These are phyloP conservation scores for Ennomos fuscantarius DNA, from an alignment of 2,888 invertebrate genomes.

Conservation along the genomic window DNA sequence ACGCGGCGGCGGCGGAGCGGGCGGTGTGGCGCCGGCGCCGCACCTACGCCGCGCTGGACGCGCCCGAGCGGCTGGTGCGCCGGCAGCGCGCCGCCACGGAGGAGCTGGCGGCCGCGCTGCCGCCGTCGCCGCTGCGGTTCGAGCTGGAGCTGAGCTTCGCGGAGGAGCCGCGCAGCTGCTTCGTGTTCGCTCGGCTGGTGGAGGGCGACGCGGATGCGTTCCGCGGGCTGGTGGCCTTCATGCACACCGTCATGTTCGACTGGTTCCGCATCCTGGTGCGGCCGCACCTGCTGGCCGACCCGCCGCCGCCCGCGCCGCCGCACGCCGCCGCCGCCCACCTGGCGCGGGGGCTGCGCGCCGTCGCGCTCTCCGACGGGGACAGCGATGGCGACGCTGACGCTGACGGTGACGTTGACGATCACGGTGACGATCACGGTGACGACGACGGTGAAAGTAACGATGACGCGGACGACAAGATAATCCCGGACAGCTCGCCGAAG, in stretches of 20 bases:
- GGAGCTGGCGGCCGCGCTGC: not conserved
- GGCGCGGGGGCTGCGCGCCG: not conserved
- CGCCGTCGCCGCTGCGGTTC: constrained; percentile 48
- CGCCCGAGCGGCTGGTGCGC: constrained; percentile 20
- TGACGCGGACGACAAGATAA: no score
- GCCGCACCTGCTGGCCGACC: constrained; percentile 35
- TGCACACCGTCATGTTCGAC: constrained; percentile 48
- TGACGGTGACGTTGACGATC: not conserved
- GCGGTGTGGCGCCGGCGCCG: constrained; percentile 56
- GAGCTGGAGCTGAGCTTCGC: constrained; percentile 49
- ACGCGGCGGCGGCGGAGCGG: constrained; percentile 42
- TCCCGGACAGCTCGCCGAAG: constrained; percentile 4
- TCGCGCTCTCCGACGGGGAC: not conserved
- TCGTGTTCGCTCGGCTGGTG: constrained; percentile 41
- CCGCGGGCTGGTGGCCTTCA: constrained; percentile 62
- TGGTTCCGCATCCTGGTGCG: constrained; percentile 56
- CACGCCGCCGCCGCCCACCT: no score
- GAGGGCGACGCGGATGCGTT: constrained; percentile 53
- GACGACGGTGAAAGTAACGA: not conserved
- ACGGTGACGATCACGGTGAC: not conserved
- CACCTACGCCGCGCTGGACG: not conserved
- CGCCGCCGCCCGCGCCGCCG: no score
- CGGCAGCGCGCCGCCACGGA: constrained; percentile 8
- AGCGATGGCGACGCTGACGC: not conserved
- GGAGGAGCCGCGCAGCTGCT: constrained; percentile 44